These are phyloP conservation scores for Mesocricetus auratus DNA, from an alignment of 2,113 vertebrate genomes.

Conservation along the genomic window DNA sequence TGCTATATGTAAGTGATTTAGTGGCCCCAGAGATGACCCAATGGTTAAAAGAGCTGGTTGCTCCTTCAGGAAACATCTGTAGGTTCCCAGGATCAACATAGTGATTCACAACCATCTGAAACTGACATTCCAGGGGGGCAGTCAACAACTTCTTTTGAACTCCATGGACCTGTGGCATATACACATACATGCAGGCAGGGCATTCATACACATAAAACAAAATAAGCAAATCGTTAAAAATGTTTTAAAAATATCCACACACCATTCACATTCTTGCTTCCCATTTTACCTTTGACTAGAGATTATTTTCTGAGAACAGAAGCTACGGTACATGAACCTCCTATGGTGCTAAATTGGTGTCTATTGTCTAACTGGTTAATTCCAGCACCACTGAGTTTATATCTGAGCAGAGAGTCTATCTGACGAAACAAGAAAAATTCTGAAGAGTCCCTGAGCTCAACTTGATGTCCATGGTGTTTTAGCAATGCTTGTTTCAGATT, in stretches of 20 bases:
- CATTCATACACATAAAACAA: neutral
- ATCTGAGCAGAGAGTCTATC: neutral
- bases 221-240: neutral
- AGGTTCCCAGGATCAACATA: neutral
- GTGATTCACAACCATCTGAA: neutral
- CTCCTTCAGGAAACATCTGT: neutral
- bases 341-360: neutral
- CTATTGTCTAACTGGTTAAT: slow-evolving; percentile 20
- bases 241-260: neutral
- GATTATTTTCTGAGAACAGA: neutral
- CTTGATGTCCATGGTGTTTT: neutral
- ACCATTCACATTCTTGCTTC: neutral
- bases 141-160: neutral
- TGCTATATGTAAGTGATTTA: neutral
- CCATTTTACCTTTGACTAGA: neutral
- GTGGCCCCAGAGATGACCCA: neutral
- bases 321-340: neutral
- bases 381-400: neutral
- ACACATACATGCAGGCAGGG: too few species aligned
- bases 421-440: neutral
- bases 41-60: neutral
- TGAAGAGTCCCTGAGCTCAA: neutral
- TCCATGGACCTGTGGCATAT: neutral
- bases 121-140: neutral
- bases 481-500: neutral